A percentile compares a stretch with the other conserved stretches of the same genome.
phyloP scores from a whole-genome alignment of 2,113 vertebrate species.

The Crotalus helleri region DNA sequence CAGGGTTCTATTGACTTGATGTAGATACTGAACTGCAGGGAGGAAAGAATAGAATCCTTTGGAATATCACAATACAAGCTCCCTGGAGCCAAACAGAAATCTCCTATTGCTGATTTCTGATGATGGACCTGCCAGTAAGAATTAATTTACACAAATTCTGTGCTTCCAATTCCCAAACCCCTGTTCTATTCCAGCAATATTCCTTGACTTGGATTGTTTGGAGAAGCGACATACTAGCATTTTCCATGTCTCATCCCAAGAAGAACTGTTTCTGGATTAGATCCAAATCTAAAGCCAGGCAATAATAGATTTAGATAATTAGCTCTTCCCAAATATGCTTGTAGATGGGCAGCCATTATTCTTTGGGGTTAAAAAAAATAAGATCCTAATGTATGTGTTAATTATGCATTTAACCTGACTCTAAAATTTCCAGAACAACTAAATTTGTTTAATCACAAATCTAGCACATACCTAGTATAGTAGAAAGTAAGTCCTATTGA shows the following conservation, averaged over 20 bases:
- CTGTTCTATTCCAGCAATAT: background rate
- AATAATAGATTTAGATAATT: background rate
- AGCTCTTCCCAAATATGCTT: background rate
- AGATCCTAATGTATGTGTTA: background rate
- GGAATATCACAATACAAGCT: background rate
- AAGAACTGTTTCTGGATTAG: background rate
- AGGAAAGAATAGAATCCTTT: background rate
- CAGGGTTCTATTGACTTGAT: background rate
- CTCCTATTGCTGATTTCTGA: background rate
- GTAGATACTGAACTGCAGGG: background rate
- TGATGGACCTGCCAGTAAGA: background rate
- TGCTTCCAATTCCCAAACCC: background rate
- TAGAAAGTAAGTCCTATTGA: background rate
- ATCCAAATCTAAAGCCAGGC: background rate
- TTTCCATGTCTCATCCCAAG: background rate
- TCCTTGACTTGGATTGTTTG: background rate
- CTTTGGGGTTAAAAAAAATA: background rate
- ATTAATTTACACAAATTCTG: background rate
- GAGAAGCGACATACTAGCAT: background rate
- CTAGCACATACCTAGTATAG: background rate
- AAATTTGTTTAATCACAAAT: background rate
- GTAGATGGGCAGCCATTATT: background rate
- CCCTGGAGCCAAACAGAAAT: background rate
- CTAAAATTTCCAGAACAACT: background rate
- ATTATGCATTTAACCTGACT: background rate